Conservation (phyloP, 2,113 vertebrate genomes). For the Cinclus mexicanus region DNA sequence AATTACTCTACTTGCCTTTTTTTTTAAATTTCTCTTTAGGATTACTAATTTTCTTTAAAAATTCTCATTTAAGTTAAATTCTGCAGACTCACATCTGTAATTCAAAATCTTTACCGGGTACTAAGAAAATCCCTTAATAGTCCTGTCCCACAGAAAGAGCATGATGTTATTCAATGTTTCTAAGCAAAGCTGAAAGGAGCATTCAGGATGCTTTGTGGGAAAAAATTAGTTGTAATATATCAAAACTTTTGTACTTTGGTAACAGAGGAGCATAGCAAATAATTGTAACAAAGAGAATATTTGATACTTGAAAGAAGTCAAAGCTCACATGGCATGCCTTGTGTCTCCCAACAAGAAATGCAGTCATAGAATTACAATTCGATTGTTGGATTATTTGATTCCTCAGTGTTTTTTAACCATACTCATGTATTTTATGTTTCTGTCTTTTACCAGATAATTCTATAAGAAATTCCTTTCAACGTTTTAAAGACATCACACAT, state of each 20-base stretch:
- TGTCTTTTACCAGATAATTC: neutral
- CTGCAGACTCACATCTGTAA: neutral
- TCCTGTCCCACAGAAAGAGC: neutral
- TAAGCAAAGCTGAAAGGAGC: neutral
- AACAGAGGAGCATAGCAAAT: neutral
- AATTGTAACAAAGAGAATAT: neutral
- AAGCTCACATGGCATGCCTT: neutral
- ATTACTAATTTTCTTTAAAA: neutral
- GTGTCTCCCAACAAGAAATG: neutral
- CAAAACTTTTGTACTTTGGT: neutral
- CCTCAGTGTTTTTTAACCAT: neutral
- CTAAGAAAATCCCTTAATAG: neutral
- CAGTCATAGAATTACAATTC: neutral
- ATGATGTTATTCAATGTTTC: neutral
- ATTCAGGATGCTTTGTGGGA: neutral
- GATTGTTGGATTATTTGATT: neutral
- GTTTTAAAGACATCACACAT: neutral
- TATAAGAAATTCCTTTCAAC: neutral
- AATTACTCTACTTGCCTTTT: neutral
- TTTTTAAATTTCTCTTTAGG: neutral
- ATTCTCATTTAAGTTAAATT: neutral
- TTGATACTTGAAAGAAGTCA: neutral
- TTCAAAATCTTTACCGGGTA: neutral
- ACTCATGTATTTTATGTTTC: neutral
- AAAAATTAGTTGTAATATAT: neutral